Evolutionary conservation across 92 coral and sea anemone genomes (phyloP), one percentile per base, ranked within the genome.

Genomic region (Phenganax marumi): DNA sequence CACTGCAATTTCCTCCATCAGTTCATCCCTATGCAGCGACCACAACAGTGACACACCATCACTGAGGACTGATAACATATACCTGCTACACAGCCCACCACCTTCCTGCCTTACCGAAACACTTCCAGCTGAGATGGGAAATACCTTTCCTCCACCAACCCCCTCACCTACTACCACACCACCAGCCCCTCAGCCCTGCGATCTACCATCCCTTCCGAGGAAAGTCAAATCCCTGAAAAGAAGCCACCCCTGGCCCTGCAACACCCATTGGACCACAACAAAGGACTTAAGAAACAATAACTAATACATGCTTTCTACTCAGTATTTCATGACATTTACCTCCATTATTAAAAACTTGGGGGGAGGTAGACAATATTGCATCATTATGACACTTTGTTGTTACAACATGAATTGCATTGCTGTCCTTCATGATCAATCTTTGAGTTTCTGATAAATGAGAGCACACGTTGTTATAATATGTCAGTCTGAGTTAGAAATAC

Each of bases 241-340:
- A 75, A 52, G 46, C 61, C 19, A 76, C 49, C 68, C 0, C 69
- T 76, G 16, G 81, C 69, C 13, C 14, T 76, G 21, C 17, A 10
- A 49, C 53, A 75, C 26, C 46, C 63, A 18, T 19, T 39, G 54
- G 84, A 79, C 10, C 48, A 53, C 75, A 79, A 79, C 46, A 64
- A 26, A 79, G 84, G 84, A 53, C 84, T 63, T 39, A n/a, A 61
- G n/a, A 53, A 63, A 48, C 24, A 63, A 39, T 56, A 56, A 79
- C 7, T n/a, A 5, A 18, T 70, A 25, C 76, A 70, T 14, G 21
- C 43, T 70, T 3, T 33, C 9, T 70, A 17, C 17, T 7, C 14
- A 50, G 55, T 50, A 43, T 50, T 50, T 70, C 18, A 70, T 43
- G 52, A 70, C 53, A 33, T 46, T 46, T 21, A 14, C 43, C 18